phyloP scores from a whole-genome alignment of 2,113 vertebrate genomes.

The Sinocyclocheilus maitianheensis region DNA sequence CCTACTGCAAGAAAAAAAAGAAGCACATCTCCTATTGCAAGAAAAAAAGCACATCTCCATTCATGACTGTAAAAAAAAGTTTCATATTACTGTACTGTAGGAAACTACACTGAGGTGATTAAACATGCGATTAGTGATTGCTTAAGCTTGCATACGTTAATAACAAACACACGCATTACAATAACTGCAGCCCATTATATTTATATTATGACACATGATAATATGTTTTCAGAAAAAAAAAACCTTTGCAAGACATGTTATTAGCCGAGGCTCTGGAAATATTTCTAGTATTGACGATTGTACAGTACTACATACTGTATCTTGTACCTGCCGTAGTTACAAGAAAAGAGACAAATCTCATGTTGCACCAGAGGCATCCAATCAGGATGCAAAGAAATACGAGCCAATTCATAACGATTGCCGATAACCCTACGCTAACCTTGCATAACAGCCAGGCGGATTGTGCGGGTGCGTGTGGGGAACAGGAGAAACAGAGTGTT shows the following conservation, averaged over 20 bases:
- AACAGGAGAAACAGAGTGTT: slow-evolving; percentile 59
- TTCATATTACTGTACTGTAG: neutral
- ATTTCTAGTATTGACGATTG: neutral
- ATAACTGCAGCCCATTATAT: neutral
- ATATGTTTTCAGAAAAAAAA: neutral
- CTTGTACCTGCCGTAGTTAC: neutral
- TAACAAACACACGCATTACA: neutral
- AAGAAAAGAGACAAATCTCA: slow-evolving; percentile 25
- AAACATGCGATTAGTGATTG: neutral
- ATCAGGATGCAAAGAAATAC: slow-evolving; percentile 34
- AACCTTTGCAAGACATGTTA: neutral
- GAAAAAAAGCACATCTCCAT: neutral
- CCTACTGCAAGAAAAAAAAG: too few species aligned
- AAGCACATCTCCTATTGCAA: too few species aligned
- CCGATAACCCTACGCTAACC: slow-evolving; percentile 47
- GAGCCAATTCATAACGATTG: slow-evolving; percentile 42
- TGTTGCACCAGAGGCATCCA: slow-evolving; percentile 20
- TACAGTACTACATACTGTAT: neutral
- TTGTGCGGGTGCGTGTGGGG: slow-evolving; percentile 40
- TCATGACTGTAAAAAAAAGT: neutral
- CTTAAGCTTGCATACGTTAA: neutral
- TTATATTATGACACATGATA: neutral
- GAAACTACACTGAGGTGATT: neutral
- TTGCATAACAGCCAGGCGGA: slow-evolving; percentile 54
- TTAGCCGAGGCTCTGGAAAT: neutral